Evolutionary conservation across 1,140 invertebrate species (phyloP).

Genomic region (Fragariocoptes setiger): DNA sequence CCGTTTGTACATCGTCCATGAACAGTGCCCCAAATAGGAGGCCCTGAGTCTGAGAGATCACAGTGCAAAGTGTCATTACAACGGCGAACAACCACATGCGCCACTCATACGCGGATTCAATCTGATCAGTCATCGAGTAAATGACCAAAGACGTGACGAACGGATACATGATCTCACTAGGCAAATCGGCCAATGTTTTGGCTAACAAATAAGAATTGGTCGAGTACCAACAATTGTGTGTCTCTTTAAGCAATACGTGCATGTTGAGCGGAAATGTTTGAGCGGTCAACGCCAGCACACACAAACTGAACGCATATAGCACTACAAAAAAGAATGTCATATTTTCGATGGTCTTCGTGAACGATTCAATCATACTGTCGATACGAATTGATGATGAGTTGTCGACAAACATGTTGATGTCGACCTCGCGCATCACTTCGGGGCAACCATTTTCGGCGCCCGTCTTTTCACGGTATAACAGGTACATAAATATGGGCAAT

Average conservation of each 20-base stretch:
- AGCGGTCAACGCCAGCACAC: too few relatives aligned
- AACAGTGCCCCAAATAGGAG: conserved; percentile 46
- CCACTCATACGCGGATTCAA: conserved; percentile 21
- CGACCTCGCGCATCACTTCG: too few relatives aligned
- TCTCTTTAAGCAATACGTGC: conserved; percentile 49
- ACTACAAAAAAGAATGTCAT: too few relatives aligned
- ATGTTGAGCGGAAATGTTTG: conserved; percentile 48
- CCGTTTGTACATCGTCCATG: conserved; percentile 14
- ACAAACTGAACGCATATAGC: too few relatives aligned
- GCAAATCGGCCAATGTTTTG: background rate
- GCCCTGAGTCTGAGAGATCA: conserved; percentile 68
- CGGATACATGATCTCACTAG: background rate
- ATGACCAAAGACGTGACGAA: background rate
- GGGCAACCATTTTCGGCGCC: too few relatives aligned
- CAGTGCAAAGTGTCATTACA: conserved; percentile 50
- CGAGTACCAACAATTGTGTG: conserved; percentile 39
- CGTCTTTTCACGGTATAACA: too few relatives aligned
- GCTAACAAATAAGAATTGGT: background rate
- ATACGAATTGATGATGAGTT: too few relatives aligned
- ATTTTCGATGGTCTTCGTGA: too few relatives aligned
- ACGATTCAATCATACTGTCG: too few relatives aligned
- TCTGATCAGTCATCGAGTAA: background rate
- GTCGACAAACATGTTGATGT: too few relatives aligned
- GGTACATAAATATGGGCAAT: too few relatives aligned
- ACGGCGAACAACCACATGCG: conserved; percentile 57